Base-by-base conservation (phyloP, 30 jellyfish, hydroid and myxozoan genomes). In the Hydractinia symbiolongicarpus region DNA sequence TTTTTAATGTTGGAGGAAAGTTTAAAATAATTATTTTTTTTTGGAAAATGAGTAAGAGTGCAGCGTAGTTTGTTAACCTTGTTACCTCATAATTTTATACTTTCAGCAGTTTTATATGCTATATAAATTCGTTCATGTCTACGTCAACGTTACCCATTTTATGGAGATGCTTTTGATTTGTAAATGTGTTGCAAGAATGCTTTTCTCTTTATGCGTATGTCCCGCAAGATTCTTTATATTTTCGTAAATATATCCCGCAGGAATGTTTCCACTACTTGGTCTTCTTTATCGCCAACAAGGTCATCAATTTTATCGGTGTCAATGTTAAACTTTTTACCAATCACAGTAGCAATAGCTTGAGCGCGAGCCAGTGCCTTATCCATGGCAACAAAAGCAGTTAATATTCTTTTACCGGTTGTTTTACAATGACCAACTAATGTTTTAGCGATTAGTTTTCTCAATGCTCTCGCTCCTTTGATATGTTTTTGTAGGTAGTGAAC, bases 331-430 rank as follows among this genome's bases (percentile, higher is more conserved):
- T 94, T 94, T 82, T 88, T 84, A 7, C 99, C 99, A 61, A 94
- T 94, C 6, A 94, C 94, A 7, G 93, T 88, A 11, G 99, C 99
- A 16, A 94, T 94, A 49, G 91, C 95, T 85, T 94, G 99, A 16
- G 99, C 99, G 7, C 99, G 79, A 13, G 93, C 91, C 66, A 94
- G 66, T 6, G 99, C 96, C 68, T 86, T 88, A 80, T 94, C 99
- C 99, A 94, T 94, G 21, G 99, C 99, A 19, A 94, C 84, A 57
- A 94, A 94, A 4, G 99, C 99, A 68, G 84, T 84, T 67, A 94
- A 72, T 6, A 94, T 94, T 50, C 96, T 89, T 82, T 94, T 87
- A 21, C 99, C 99, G 15, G 97, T 94, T 66, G 99, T 82, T 19
- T 94, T 72, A 92, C 99, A 94, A 78, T 94, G 99, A n/a, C 95